phyloP scores from a whole-genome alignment of 2,113 vertebrate genomes.

The Phrynosoma platyrhinos region DNA sequence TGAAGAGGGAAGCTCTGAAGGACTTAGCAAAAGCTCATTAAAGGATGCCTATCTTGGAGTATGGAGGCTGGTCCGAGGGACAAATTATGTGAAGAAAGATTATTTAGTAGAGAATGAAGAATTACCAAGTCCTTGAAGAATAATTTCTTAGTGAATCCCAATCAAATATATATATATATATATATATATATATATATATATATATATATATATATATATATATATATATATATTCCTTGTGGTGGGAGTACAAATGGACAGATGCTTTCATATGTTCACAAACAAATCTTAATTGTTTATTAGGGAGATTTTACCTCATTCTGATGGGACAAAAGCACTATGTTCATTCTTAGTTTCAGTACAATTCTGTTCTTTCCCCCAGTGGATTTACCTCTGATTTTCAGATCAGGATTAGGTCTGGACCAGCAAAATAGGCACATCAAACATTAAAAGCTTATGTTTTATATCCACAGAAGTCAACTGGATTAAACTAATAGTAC shows the following conservation, averaged over 20 bases:
- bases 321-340: conserved; percentile 38
- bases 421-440: conserved; percentile 27
- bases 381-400: conserved; percentile 32
- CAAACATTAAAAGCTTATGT: neutral
- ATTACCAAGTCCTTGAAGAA: conserved; percentile 88
- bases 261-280: conserved; percentile 57
- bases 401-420: conserved; percentile 44
- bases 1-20: conserved; percentile 61
- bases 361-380: conserved; percentile 40
- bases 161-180: conserved; percentile 49
- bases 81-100: conserved; percentile 90
- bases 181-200: no score
- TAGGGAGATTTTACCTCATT: conserved; percentile 64
- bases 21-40: conserved; percentile 67
- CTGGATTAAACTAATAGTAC: neutral
- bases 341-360: conserved; percentile 17
- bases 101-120: conserved; percentile 93
- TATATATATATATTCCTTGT: conserved; percentile 61
- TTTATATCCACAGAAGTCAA: conserved; percentile 34
- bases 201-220: no score
- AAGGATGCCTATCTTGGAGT: conserved; percentile 89
- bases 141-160: conserved; percentile 8
- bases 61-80: conserved; percentile 89
- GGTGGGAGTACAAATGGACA: conserved; percentile 47
- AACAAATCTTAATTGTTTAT: conserved; percentile 56